Evolutionary conservation across 2,797 vertebrate species (phyloP).

Genomic region (Tinamus major): DNA sequence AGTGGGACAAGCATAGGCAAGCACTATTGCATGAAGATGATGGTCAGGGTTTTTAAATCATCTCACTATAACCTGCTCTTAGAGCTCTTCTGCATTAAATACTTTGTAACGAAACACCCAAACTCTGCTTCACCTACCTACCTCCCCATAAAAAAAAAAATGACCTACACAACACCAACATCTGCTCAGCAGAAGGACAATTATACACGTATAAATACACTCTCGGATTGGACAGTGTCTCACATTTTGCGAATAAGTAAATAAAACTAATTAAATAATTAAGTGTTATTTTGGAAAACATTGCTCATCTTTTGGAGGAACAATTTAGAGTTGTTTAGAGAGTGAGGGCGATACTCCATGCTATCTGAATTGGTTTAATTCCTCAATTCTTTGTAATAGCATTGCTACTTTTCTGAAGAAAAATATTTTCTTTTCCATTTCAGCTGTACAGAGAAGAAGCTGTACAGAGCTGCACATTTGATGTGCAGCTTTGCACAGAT

Average conservation of each 20-base stretch:
- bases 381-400: not conserved
- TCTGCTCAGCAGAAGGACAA: not conserved
- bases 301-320: not conserved
- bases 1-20: not conserved
- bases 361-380: not conserved
- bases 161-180: not conserved
- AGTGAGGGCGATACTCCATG: not conserved
- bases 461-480: not conserved
- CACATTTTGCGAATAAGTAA: not conserved
- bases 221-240: not conserved
- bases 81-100: not conserved
- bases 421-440: slow-evolving; percentile 10
- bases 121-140: not conserved
- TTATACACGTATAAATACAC: not conserved
- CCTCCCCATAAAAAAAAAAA: not conserved
- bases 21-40: not conserved
- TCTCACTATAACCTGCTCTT: not conserved
- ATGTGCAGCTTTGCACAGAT: slow-evolving; percentile 7
- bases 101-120: not conserved
- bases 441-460: not conserved
- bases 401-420: not conserved
- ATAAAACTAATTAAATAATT: not conserved
- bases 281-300: not conserved
- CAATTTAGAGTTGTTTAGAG: not conserved
- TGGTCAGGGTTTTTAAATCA: not conserved